A percentile compares a stretch with the other conserved stretches of the same genome.
Conservation (phyloP, 2,888 invertebrate species). For the Pandemis heparana region DNA sequence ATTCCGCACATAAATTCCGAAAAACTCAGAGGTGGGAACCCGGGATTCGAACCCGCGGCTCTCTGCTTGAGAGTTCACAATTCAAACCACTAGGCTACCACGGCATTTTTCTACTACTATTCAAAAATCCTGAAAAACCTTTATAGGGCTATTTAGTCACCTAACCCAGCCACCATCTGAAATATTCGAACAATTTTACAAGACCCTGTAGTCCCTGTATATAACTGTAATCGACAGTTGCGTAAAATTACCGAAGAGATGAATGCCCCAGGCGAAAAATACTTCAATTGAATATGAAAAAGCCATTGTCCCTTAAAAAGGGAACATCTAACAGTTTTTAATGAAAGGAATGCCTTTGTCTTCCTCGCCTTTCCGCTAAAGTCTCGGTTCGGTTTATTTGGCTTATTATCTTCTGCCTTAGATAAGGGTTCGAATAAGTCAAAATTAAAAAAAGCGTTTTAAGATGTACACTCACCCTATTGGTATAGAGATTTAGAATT, state of each 20-base stretch:
- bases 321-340: constrained; percentile 38
- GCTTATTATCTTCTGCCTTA: constrained; percentile 2
- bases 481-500: too few relatives aligned
- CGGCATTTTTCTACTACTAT: too few relatives aligned
- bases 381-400: constrained; percentile 1
- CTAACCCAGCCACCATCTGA: too few relatives aligned
- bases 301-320: constrained; percentile 12
- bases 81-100: too few relatives aligned
- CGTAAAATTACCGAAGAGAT: background rate
- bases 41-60: too few relatives aligned
- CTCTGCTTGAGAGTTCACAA: too few relatives aligned
- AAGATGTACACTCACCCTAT: background rate
- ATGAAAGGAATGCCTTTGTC: constrained; percentile 36
- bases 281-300: background rate
- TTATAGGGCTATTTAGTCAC: too few relatives aligned
- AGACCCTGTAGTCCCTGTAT: too few relatives aligned
- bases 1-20: too few relatives aligned
- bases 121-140: too few relatives aligned
- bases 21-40: too few relatives aligned
- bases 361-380: constrained; percentile 1
- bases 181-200: too few relatives aligned
- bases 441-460: background rate
- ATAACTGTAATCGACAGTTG: background rate
- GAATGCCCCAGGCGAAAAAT: background rate
- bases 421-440: constrained; percentile 3